Conservation (phyloP, 2,888 invertebrate species). For the Pseudolycoriella hygida region DNA sequence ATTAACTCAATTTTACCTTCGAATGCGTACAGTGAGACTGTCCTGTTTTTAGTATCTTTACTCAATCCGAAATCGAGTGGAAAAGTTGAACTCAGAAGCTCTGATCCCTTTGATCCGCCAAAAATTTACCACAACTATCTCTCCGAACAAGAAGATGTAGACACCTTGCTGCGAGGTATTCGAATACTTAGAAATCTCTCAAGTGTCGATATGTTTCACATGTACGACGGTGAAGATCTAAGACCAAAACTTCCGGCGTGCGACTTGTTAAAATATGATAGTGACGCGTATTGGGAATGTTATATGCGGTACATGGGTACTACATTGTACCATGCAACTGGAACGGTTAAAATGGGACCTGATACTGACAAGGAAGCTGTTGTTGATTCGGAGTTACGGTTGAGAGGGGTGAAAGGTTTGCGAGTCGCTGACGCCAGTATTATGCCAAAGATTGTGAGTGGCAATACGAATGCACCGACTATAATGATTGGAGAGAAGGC, state of each 20-base stretch:
- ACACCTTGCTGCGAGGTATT: constrained; percentile 28
- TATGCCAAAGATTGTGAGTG: constrained; percentile 43
- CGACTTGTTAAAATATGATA: constrained; percentile 37
- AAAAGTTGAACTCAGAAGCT: constrained; percentile 33
- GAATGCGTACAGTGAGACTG: constrained; percentile 21
- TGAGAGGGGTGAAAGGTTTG: constrained; percentile 33
- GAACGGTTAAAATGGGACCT: constrained; percentile 45
- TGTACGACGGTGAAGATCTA: constrained; percentile 22
- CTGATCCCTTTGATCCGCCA: constrained; percentile 39
- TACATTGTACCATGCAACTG: constrained; percentile 58
- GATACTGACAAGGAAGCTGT: constrained; percentile 29
- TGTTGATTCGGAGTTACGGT: constrained; percentile 35
- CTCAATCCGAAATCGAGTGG: constrained; percentile 36
- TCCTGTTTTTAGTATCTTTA: constrained; percentile 27
- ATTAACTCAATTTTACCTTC: constrained; percentile 16
- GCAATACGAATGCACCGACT: constrained; percentile 41
- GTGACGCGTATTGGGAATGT: constrained; percentile 78
- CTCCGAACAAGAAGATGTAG: constrained; percentile 33
- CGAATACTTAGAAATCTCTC: constrained; percentile 25
- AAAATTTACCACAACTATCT: constrained; percentile 45
- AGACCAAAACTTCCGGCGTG: constrained; percentile 17
- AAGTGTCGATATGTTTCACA: constrained; percentile 26
- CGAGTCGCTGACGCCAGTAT: constrained; percentile 46
- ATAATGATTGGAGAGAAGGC: constrained; percentile 50
- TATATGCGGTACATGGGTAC: constrained; percentile 57